A percentile compares a stretch with the other conserved stretches of the same genome.
Conservation (phyloP, 2,113 vertebrate species). For the Grammomys surdaster region DNA sequence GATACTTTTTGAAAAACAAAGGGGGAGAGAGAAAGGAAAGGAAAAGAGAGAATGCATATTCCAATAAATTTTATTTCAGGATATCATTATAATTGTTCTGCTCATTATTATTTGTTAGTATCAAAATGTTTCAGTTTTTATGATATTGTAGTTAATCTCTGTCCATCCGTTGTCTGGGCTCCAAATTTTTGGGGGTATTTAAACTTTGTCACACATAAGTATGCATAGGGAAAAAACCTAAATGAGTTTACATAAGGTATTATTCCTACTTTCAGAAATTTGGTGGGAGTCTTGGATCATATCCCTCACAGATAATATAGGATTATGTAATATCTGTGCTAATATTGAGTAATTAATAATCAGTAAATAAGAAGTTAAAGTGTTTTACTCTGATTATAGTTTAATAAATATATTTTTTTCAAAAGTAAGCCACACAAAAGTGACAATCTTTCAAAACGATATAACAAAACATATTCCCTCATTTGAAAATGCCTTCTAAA, state of each 20-base stretch:
- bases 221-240: neutral
- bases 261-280: neutral
- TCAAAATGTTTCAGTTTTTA: neutral
- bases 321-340: neutral
- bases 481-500: conserved; percentile 29
- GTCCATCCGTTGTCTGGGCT: neutral
- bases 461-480: neutral
- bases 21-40: neutral
- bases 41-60: neutral
- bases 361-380: conserved; percentile 32
- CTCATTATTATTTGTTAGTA: too few relatives aligned
- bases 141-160: neutral
- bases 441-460: conserved; percentile 1
- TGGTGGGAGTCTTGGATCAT: neutral
- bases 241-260: neutral
- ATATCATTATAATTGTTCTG: neutral
- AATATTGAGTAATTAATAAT: conserved; percentile 24
- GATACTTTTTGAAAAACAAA: neutral
- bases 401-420: conserved; percentile 22
- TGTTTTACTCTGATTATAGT: neutral
- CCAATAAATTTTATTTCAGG: neutral
- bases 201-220: neutral
- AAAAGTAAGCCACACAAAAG: neutral
- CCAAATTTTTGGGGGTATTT: neutral
- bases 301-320: neutral